Percentiles rank a stretch among this genome's conserved stretches.
Conservation (phyloP, 2,888 invertebrate species). For the Tridacna gigas region DNA sequence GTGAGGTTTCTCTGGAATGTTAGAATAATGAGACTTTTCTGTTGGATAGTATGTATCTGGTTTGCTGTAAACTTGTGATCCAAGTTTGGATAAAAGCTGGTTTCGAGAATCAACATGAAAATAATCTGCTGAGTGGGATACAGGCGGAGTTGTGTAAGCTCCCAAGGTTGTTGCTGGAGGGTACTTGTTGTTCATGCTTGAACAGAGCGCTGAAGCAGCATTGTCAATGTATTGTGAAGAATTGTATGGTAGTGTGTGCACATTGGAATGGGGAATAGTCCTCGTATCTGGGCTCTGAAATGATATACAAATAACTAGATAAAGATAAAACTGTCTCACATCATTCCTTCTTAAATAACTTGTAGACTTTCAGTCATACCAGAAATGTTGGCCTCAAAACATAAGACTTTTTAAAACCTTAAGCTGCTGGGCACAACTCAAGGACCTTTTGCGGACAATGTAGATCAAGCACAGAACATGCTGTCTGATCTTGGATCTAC, state of each 20-base stretch:
- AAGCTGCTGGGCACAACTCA: too few relatives aligned
- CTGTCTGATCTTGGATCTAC: too few relatives aligned
- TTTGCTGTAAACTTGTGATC: constrained; percentile 26
- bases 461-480: too few relatives aligned
- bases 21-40: constrained; percentile 45
- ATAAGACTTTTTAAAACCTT: too few relatives aligned
- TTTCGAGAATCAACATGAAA: constrained; percentile 30
- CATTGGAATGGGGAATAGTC: constrained; percentile 15
- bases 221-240: constrained; percentile 39
- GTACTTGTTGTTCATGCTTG: constrained; percentile 29
- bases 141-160: constrained; percentile 24
- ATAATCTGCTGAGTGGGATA: constrained; percentile 24
- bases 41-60: constrained; percentile 49
- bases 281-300: constrained; percentile 26
- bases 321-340: too few relatives aligned
- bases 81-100: constrained; percentile 31
- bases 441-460: too few relatives aligned
- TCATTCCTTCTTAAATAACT: too few relatives aligned
- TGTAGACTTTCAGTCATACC: too few relatives aligned
- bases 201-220: constrained; percentile 15
- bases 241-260: constrained; percentile 27
- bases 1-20: constrained; percentile 25
- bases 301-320: background rate
- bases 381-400: too few relatives aligned
- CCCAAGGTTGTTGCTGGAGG: constrained; percentile 16